A percentile compares a stretch with the other conserved stretches of the same genome.
Conservation (phyloP, 2,888 invertebrate genomes). For the Celastrina argiolus region DNA sequence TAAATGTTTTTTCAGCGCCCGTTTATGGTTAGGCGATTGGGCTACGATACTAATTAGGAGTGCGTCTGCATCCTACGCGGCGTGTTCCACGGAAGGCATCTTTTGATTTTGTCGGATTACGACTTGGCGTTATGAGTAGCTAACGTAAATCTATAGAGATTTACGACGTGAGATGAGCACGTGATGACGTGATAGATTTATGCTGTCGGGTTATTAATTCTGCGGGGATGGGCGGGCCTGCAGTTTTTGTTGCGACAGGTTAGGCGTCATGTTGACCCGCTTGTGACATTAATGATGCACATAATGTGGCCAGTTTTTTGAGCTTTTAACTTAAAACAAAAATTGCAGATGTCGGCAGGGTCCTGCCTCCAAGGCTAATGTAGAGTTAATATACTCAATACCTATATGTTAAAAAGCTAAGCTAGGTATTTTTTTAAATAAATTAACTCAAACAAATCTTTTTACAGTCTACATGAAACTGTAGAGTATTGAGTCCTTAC, state of each 20-base stretch:
- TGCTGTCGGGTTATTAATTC: conserved; percentile 56
- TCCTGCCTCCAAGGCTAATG: background rate
- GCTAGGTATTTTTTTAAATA: too few relatives aligned
- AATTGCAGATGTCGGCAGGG: background rate
- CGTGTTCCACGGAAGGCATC: conserved; percentile 33
- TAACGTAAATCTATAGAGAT: conserved; percentile 55
- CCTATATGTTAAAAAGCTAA: too few relatives aligned
- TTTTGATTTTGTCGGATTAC: conserved; percentile 49
- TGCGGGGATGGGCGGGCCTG: conserved; percentile 52
- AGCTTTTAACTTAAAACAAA: background rate
- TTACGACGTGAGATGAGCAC: conserved; percentile 10
- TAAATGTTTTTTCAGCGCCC: conserved; percentile 72
- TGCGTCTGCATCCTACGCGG: conserved; percentile 52
- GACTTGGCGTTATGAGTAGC: conserved; percentile 49
- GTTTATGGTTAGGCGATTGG: conserved; percentile 50
- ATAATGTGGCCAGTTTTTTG: background rate
- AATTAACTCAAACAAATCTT: too few relatives aligned
- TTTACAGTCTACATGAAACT: too few relatives aligned
- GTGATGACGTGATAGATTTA: conserved; percentile 49
- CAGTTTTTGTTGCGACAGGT: conserved; percentile 30
- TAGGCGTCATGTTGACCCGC: conserved; percentile 30
- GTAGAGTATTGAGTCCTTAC: too few relatives aligned
- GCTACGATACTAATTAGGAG: conserved; percentile 48
- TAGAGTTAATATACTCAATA: too few relatives aligned
- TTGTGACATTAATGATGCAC: conserved; percentile 2